Evolutionary conservation across 1,140 invertebrate species (phyloP), one percentile per base, ranked within the genome.

Genomic region (Magallana gigas): DNA sequence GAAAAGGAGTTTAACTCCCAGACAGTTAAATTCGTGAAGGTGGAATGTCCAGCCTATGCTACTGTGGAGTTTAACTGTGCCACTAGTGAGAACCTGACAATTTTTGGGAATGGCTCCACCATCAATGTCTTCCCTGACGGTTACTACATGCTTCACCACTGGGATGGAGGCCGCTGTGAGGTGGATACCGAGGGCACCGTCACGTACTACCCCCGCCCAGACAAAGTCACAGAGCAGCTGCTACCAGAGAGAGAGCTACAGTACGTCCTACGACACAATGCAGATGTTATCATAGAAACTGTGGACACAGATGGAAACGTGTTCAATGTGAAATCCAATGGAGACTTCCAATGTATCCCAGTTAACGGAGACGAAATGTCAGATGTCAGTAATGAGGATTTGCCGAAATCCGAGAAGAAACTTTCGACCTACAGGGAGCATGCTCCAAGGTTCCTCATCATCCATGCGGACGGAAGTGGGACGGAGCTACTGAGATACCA

Each of bases 21-120:
- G 87, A 92, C 90, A 14, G 88, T 93, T 11, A 93, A 93, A 87
- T 92, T 94, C 91, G 91, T 93, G 9, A 93, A 94, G 88, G 93
- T 95, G 8, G 94, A 95, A 89, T 95, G 94, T 90, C 94, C 94
- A 36, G 93, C 93, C 11, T 95, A 91, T 91, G 94, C 94, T 11
- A 94, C 94, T 8, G 92, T 94, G 2, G 93, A 94, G 89, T 95
- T 94, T 89, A 94, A 95, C 86, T 91, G 90, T 84, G 84, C 90
- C 4, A 93, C 93, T 14, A 92, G 93, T 87, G 93, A 94, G 76
- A 94, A 93, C 84, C 89, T 93, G 36, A 93, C 93, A 23, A 91
- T 93, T 23, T 94, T 95, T 92, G 94, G 93, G 36, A 92, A 89
- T 90, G 93, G 94, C 9, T 93, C 93, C 11, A 91, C 91, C 16